Evolutionary conservation across 2,888 invertebrate genomes (phyloP).

Genomic region (Chaetogeoica ovagalla): DNA sequence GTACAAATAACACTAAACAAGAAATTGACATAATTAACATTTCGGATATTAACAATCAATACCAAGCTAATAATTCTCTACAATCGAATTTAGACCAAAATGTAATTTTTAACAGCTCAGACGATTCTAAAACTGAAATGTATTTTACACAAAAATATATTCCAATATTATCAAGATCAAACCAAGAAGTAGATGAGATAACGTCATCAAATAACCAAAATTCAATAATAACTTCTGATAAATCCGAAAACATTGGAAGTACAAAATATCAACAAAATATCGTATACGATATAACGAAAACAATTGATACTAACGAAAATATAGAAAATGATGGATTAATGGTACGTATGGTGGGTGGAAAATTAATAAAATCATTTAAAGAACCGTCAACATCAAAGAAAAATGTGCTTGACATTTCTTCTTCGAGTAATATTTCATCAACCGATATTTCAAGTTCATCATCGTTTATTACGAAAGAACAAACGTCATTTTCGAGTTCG

Average conservation of each 20-base stretch:
- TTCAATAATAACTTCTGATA: not conserved
- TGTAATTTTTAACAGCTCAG: not conserved
- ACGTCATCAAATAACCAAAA: slow-evolving; percentile 8
- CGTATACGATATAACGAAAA: not conserved
- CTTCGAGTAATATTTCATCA: not conserved
- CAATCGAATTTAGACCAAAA: slow-evolving; percentile 16
- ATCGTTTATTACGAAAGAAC: not conserved
- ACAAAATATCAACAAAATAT: not conserved
- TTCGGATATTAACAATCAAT: not conserved
- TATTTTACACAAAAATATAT: slow-evolving; percentile 33
- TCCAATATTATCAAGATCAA: slow-evolving; percentile 33
- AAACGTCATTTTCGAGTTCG: not conserved
- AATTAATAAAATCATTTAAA: slow-evolving; percentile 42
- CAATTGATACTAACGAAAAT: not conserved
- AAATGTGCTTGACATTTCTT: not conserved
- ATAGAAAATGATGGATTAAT: slow-evolving; percentile 24
- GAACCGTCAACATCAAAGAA: slow-evolving; percentile 5
- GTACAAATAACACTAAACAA: too few species aligned
- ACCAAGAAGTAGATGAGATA: slow-evolving; percentile 42
- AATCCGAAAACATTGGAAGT: not conserved
- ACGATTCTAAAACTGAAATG: slow-evolving; percentile 6
- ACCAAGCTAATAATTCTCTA: not conserved
- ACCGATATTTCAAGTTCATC: not conserved
- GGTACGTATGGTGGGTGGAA: slow-evolving; percentile 54
- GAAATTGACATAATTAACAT: not conserved